phyloP scores from a whole-genome alignment of 1,140 invertebrate genomes.

The Vanessa tameamea region DNA sequence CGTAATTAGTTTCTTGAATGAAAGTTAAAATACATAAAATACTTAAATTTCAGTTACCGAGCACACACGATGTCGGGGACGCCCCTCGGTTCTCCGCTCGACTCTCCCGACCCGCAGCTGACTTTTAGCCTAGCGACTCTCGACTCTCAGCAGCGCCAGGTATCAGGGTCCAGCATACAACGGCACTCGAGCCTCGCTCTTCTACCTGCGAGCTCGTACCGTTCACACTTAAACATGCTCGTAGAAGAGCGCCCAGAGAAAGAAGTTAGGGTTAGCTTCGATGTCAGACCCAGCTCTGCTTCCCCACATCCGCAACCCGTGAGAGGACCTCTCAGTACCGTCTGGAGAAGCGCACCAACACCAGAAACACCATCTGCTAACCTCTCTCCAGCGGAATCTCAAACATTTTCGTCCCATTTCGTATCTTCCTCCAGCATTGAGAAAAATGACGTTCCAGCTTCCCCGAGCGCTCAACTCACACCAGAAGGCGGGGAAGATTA shows the following conservation, averaged over 20 bases:
- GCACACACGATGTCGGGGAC: slow-evolving; percentile 84
- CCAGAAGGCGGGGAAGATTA: slow-evolving; percentile 78
- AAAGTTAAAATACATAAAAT: slow-evolving; percentile 6
- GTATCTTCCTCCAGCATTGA: slow-evolving; percentile 80
- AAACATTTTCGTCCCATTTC: slow-evolving; percentile 82
- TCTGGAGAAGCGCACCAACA: slow-evolving; percentile 78
- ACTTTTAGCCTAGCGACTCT: slow-evolving; percentile 83
- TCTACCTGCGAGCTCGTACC: slow-evolving; percentile 71
- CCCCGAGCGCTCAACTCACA: slow-evolving; percentile 82
- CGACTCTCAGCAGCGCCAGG: slow-evolving; percentile 82
- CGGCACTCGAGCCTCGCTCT: slow-evolving; percentile 71
- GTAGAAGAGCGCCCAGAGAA: slow-evolving; percentile 69
- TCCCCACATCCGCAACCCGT: slow-evolving; percentile 62
- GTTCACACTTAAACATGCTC: slow-evolving; percentile 75
- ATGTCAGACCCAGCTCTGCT: slow-evolving; percentile 67
- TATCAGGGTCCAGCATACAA: slow-evolving; percentile 79
- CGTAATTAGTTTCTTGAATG: too few relatives aligned
- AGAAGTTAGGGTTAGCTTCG: slow-evolving; percentile 77
- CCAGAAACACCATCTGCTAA: slow-evolving; percentile 83
- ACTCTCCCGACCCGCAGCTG: slow-evolving; percentile 83
- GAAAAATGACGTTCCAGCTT: slow-evolving; percentile 71
- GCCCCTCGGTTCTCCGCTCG: slow-evolving; percentile 86
- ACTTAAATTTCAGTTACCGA: slow-evolving; percentile 82
- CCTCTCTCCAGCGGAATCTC: slow-evolving; percentile 81
- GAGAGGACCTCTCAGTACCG: slow-evolving; percentile 65